These are phyloP conservation scores for Python bivittatus DNA, from an alignment of 2,113 vertebrate genomes.

Conservation along the genomic window DNA sequence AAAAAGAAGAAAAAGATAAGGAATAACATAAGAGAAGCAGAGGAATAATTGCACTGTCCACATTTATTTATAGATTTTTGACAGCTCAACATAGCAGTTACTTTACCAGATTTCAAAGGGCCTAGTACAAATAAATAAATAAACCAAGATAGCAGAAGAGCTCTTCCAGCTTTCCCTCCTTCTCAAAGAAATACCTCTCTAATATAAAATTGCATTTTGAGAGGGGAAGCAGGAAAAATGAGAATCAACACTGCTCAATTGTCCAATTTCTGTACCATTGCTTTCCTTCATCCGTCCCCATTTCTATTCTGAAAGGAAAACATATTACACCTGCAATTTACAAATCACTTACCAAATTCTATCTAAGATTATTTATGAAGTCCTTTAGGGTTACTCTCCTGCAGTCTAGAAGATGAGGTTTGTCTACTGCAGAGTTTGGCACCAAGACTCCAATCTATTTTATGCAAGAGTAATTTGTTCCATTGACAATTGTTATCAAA, in stretches of 20 bases:
- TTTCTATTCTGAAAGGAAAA: conserved; percentile 11
- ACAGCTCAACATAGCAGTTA: conserved; percentile 6
- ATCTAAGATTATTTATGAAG: not conserved
- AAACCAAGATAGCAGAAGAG: fast-evolving
- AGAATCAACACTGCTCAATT: not conserved
- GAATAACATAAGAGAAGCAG: conserved; percentile 37
- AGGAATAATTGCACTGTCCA: conserved; percentile 28
- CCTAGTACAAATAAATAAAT: not conserved
- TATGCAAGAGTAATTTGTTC: not conserved
- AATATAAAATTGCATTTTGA: conserved; percentile 6
- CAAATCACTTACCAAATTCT: not conserved
- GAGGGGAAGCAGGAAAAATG: not conserved
- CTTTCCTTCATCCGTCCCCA: not conserved
- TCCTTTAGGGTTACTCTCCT: not conserved
- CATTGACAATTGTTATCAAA: not conserved
- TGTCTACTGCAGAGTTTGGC: not conserved
- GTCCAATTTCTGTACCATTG: not conserved
- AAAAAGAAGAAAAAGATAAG: conserved; percentile 45
- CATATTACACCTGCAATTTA: not conserved
- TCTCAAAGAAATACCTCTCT: not conserved
- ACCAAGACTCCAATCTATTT: not conserved
- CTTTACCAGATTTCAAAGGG: conserved; percentile 53
- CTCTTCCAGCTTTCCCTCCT: conserved; percentile 25
- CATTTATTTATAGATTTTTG: conserved; percentile 49
- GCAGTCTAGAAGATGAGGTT: not conserved